Conservation (phyloP, 2,113 vertebrate genomes). For the Dipodomys ordii region DNA sequence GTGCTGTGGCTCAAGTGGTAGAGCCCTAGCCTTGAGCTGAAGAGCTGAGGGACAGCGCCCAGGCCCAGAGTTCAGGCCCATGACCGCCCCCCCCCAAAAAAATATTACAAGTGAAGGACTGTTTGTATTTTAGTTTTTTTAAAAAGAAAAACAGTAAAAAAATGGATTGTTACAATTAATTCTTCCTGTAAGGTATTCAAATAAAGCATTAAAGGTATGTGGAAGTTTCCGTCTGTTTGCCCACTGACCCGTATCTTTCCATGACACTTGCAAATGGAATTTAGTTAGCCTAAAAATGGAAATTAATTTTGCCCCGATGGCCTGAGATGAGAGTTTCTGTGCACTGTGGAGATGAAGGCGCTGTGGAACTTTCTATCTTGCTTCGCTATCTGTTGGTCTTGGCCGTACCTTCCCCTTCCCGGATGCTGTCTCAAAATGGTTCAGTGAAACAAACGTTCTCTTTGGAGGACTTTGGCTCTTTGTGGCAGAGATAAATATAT, state of each 20-base stretch:
- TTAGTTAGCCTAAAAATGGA: slow-evolving; percentile 65
- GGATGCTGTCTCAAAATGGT: slow-evolving; percentile 25
- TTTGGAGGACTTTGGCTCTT: slow-evolving; percentile 53
- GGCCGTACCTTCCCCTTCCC: slow-evolving; percentile 51
- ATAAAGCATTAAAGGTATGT: not conserved
- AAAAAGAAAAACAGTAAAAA: slow-evolving; percentile 30
- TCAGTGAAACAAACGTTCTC: slow-evolving; percentile 24
- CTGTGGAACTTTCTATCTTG: slow-evolving; percentile 45
- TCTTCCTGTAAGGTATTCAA: slow-evolving; percentile 36
- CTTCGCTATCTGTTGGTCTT: slow-evolving; percentile 42
- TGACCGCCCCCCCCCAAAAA: no score
- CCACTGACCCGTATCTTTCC: slow-evolving; percentile 49
- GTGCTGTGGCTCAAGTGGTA: no score
- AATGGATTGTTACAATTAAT: slow-evolving; percentile 9
- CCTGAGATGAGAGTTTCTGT: slow-evolving; percentile 40
- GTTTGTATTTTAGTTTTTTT: slow-evolving; percentile 12
- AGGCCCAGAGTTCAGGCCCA: no score
- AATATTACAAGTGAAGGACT: not conserved
- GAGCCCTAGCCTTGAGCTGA: no score
- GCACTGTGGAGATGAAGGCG: slow-evolving; percentile 41
- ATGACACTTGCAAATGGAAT: slow-evolving; percentile 20
- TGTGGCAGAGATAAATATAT: slow-evolving; percentile 70
- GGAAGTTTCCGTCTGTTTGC: not conserved
- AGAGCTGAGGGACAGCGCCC: no score
- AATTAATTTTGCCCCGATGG: slow-evolving; percentile 26